Conservation (phyloP, 2,113 vertebrate genomes). For the Dicrurus megarhynchus region DNA sequence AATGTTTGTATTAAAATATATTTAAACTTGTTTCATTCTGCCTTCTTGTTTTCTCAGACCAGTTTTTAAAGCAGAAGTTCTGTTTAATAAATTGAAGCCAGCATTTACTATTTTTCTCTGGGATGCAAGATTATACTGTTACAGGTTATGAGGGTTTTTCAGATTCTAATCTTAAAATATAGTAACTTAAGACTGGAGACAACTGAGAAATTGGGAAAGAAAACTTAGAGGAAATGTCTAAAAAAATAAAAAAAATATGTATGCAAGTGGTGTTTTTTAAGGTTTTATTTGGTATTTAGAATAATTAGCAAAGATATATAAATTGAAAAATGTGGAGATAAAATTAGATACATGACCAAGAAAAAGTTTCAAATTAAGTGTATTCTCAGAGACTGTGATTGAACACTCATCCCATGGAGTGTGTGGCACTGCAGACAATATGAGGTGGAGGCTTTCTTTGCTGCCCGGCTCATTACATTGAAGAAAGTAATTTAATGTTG, state of each 20-base stretch:
- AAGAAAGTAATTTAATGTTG: neutral
- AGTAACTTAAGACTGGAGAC: neutral
- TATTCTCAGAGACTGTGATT: neutral
- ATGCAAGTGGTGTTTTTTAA: neutral
- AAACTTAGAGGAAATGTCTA: neutral
- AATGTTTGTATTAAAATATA: neutral
- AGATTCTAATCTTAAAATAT: conserved; percentile 20
- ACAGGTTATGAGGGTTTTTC: neutral
- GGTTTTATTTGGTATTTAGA: neutral
- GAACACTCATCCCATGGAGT: neutral
- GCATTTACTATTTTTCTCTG: neutral
- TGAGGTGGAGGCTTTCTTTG: neutral
- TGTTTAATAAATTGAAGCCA: neutral
- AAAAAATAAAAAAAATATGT: neutral
- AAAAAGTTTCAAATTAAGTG: neutral
- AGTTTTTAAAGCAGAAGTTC: neutral
- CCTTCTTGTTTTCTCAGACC: neutral
- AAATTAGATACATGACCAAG: neutral
- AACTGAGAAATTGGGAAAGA: neutral
- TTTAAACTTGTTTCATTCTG: neutral
- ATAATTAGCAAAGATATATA: neutral
- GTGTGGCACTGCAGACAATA: neutral
- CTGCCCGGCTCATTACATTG: neutral
- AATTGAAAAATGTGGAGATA: neutral
- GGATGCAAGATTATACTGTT: neutral